Evolutionary conservation across 2,797 vertebrate species (phyloP).

Genomic region (Buphagus erythrorhynchus): DNA sequence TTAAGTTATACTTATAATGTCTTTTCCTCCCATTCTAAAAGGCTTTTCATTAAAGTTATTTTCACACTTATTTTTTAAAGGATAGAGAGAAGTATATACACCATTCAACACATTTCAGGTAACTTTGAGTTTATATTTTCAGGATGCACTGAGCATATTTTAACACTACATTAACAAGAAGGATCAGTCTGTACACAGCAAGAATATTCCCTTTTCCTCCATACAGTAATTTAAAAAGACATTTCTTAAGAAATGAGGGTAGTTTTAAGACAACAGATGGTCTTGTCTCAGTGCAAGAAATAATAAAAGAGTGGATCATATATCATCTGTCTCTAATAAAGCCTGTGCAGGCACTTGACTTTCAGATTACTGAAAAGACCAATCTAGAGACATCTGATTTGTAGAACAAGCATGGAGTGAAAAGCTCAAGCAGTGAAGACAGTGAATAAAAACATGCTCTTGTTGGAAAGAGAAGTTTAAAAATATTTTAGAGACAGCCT

Average conservation of each 20-base stretch:
- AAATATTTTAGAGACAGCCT: background rate
- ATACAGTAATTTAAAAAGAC: background rate
- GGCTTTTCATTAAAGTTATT: slow-evolving; percentile 7
- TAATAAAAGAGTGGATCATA: background rate
- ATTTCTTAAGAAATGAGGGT: background rate
- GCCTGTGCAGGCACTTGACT: background rate
- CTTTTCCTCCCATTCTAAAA: background rate
- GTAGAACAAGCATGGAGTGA: rapidly evolving
- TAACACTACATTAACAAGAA: background rate
- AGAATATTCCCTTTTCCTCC: background rate
- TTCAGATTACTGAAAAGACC: background rate
- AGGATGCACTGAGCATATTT: background rate
- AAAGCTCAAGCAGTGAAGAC: background rate
- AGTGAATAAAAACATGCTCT: background rate
- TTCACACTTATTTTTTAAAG: background rate
- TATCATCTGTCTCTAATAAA: background rate
- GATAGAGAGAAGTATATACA: background rate
- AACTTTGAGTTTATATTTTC: background rate
- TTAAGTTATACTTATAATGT: background rate
- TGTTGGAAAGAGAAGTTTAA: background rate
- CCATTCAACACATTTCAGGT: background rate
- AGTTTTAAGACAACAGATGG: background rate
- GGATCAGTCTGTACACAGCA: background rate
- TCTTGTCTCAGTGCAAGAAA: background rate
- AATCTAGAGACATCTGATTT: background rate